Conservation (phyloP, 2,888 invertebrate species). For the Fissipunctia ypsillon region DNA sequence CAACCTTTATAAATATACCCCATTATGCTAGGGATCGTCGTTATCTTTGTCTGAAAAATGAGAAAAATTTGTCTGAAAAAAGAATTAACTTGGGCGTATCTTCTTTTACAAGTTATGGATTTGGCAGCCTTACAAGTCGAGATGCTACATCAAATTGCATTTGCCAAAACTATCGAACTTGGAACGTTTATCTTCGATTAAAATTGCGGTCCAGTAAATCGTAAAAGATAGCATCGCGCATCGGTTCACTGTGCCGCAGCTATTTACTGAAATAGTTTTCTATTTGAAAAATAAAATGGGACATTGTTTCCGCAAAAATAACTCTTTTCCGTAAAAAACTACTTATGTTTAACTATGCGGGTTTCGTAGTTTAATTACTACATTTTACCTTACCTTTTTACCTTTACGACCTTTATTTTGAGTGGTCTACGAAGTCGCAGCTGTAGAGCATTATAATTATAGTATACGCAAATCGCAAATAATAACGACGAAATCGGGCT, state of each 20-base stretch:
- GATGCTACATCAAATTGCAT: conserved; percentile 41
- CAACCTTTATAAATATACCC: not conserved
- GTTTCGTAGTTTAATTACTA: not conserved
- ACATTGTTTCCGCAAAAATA: not conserved
- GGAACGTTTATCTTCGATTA: conserved; percentile 40
- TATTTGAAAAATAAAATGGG: not conserved
- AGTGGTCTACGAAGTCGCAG: not conserved
- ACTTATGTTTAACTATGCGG: not conserved
- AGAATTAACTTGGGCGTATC: conserved; percentile 35
- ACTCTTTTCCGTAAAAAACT: not conserved
- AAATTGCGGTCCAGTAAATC: conserved; percentile 29
- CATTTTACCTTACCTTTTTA: not conserved
- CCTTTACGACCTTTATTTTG: not conserved
- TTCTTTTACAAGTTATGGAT: conserved; percentile 35
- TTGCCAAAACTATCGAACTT: conserved; percentile 41
- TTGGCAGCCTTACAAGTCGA: conserved; percentile 47
- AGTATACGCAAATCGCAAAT: no score
- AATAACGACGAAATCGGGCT: not conserved
- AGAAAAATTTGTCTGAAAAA: conserved; percentile 36
- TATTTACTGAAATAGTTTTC: not conserved
- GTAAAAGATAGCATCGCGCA: conserved; percentile 16
- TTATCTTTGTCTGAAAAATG: conserved; percentile 32
- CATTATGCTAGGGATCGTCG: not conserved
- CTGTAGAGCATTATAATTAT: not conserved
- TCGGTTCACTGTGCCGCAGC: not conserved